A percentile compares a stretch with the other conserved stretches of the same genome.
Evolutionary conservation across 2,888 invertebrate species (phyloP).

Genomic region (Cerceris rybyensis): DNA sequence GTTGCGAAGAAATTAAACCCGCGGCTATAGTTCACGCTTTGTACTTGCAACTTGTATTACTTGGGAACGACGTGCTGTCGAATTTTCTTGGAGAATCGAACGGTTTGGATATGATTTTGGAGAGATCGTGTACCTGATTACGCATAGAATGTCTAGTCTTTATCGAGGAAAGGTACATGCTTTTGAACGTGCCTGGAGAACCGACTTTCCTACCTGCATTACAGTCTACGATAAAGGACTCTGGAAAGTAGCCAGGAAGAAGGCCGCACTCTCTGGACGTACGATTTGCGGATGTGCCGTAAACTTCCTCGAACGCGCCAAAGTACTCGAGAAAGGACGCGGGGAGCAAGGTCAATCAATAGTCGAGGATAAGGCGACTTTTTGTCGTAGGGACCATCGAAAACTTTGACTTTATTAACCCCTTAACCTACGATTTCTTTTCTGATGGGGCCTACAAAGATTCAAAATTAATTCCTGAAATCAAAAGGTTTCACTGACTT

Average conservation of each 20-base stretch:
- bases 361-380: not conserved
- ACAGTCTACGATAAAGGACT: slow-evolving; percentile 36
- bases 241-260: slow-evolving; percentile 26
- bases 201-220: slow-evolving; percentile 33
- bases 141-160: slow-evolving; percentile 28
- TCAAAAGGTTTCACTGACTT: no score
- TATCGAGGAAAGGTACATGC: not conserved
- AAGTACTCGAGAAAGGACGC: slow-evolving; percentile 12
- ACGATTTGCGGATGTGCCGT: slow-evolving; percentile 36
- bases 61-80: slow-evolving; percentile 32
- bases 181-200: not conserved
- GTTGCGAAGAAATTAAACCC: slow-evolving; percentile 33
- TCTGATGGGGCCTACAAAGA: no score
- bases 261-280: slow-evolving; percentile 12
- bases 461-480: no score
- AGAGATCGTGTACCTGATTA: slow-evolving; percentile 54
- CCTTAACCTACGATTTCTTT: no score
- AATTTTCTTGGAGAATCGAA: slow-evolving; percentile 43
- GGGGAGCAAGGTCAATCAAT: slow-evolving; percentile 41
- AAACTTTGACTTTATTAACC: no score
- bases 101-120: no score
- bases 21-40: slow-evolving; percentile 36
- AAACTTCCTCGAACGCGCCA: slow-evolving; percentile 14
- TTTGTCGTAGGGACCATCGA: not conserved
- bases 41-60: slow-evolving; percentile 62